Percentiles rank a stretch among this genome's conserved stretches.
phyloP scores from a whole-genome alignment of 2,888 invertebrate genomes.

The Hirtodrosophila trivittata region DNA sequence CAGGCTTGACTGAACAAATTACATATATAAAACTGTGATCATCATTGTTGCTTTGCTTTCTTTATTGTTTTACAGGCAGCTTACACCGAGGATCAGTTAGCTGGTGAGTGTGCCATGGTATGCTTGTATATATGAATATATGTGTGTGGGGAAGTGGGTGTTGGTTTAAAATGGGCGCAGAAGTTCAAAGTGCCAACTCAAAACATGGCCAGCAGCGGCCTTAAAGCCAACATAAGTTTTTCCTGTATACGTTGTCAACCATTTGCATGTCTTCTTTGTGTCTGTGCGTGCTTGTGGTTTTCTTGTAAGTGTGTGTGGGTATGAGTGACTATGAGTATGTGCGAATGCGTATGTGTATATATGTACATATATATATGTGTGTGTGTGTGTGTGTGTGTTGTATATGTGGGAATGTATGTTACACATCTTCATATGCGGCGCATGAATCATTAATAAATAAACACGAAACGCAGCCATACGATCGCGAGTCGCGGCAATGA shows the following conservation, averaged over 20 bases:
- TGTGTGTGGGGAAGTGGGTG: slow-evolving; percentile 49
- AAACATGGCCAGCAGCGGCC: slow-evolving; percentile 27
- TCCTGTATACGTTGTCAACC: slow-evolving; percentile 47
- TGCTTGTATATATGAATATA: slow-evolving; percentile 12
- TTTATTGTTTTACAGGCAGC: slow-evolving; percentile 87
- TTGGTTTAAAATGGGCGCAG: slow-evolving; percentile 52
- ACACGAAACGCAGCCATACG: slow-evolving; percentile 69
- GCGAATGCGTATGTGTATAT: slow-evolving; percentile 15
- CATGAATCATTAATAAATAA: slow-evolving; percentile 76
- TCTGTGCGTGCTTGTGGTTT: slow-evolving; percentile 85
- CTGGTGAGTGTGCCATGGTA: slow-evolving; percentile 88
- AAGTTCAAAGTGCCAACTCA: slow-evolving; percentile 66
- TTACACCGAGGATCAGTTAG: slow-evolving; percentile 95
- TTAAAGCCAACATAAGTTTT: slow-evolving; percentile 26
- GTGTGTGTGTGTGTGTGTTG: slow-evolving; percentile 21
- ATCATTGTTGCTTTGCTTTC: slow-evolving; percentile 28
- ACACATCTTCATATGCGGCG: slow-evolving; percentile 63
- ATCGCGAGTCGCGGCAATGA: slow-evolving; percentile 55
- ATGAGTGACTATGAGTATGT: slow-evolving; percentile 23
- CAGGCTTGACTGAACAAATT: background rate
- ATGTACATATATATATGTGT: slow-evolving; percentile 12
- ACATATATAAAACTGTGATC: background rate
- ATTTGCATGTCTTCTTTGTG: slow-evolving; percentile 49
- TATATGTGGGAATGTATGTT: slow-evolving; percentile 38
- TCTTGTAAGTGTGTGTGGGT: background rate